Evolutionary conservation across 2,113 vertebrate species (phyloP), one percentile per base, ranked within the genome.

Genomic region (Elaphurus davidianus): DNA sequence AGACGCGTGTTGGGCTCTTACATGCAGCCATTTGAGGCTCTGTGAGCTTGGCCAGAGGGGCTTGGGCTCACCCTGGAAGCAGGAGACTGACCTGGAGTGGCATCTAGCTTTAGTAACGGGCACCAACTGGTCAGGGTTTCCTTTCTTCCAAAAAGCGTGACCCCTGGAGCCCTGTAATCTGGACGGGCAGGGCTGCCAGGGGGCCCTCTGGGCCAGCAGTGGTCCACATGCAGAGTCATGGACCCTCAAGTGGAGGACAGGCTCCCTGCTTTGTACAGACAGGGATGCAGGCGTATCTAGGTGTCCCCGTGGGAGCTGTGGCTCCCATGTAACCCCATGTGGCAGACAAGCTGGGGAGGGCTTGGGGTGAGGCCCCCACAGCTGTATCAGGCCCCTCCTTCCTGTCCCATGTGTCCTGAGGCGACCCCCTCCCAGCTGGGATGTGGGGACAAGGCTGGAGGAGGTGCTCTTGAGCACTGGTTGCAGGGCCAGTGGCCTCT

Each of bases 261-360:
- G 2, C 7, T 57, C 5, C 33, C 50, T 15, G 1, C 13, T 27
- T 7, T 15, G 30, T 21, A 54, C 10, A 54, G 88, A 67, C 0
- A 0, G 79, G 43, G 40, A 43, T 19, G 50, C 15, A 4, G 27
- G 45, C 3, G 6, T 5, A 14, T 88, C 30, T 40, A 27, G 16
- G 9, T 0, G 1, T 87, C 30, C 64, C 64, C 12, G 4, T 1
- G 28, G 64, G 64, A 59, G 50, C 78, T 23, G 14, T 8, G 36
- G 59, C 30, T 79, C 30, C 43, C 55, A 62, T 36, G 45, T 76
- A 28, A 59, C 55, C 93, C 40, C 28, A 76, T n/a, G 57, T 4
- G 50, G 45, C 82, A 88, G 6, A 6, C 1, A 3, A 95, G 45
- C 19, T 30, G 2, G 13, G 62, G 19, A 40, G 17, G 36, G 27